Evolutionary conservation across 2,888 invertebrate species (phyloP), one percentile per base, ranked within the genome.

Genomic region (Hydriomena furcata): DNA sequence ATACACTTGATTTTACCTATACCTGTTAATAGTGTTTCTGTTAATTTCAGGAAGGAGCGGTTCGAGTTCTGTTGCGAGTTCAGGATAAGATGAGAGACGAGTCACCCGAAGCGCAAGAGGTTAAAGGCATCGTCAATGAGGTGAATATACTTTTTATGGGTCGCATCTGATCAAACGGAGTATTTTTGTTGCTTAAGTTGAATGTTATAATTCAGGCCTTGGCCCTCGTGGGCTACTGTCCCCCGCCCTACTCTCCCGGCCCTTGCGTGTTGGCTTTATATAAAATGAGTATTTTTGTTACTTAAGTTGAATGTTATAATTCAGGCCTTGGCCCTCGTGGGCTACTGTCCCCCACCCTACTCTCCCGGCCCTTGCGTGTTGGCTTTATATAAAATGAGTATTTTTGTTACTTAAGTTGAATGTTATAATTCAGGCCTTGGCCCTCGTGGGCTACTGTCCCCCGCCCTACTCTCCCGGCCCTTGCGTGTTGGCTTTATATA

Each of bases 331-430:
- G 93, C 95, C 0, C 79, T 96, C 50, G 77, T 96, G 59, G 97
- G 97, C 0, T 91, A 95, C 74, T 79, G 92, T 0, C 92, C 93
- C 35, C 94, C 95, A 3, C 90, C 95, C 2, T 92, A 92, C 47
- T 93, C 94, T 0, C 91, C 91, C 20, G 97, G 98, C 0, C 94
- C 97, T 35, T 91, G 95, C 71, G 93, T 98, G 45, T 90, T 98
- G 40, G 91, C 96, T 0, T 95, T 98, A 65, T 98, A 98, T 86
- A 98, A 98, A 1, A 98, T 98, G 31, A 98, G 98, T 36, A 94
- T 96, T 53, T n/a, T n/a, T n/a, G 2, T 17, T 17, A 17, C 2
- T 17, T 2, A 17, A 4, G 4, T 17, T 2, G 17, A 4, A 17
- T 17, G 17, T 4, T 2, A 4, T 17, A 4, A 3, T 17, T 3